Evolutionary conservation across 2,888 invertebrate genomes (phyloP), one percentile per base, ranked within the genome.

Genomic region (Ephialtes manifestator): DNA sequence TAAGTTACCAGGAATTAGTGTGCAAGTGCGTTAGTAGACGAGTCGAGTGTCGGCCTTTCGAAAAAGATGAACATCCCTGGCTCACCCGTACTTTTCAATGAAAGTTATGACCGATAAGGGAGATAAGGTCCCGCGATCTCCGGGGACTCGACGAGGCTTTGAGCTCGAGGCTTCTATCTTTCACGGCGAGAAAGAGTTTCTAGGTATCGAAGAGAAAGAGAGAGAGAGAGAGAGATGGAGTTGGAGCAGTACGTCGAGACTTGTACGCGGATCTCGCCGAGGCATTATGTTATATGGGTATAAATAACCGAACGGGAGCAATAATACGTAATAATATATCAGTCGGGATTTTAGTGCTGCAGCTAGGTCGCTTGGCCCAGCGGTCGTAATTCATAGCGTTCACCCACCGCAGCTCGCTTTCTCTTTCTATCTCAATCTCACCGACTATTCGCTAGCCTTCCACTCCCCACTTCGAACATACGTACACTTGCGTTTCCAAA

Each of bases 251-350:
- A 74, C 67, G 51, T 70, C 75, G 77, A 85, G 87, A 90, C 90
- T 92, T 91, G 88, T 90, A 78, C 88, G 90, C 78, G 91, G 92
- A 92, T 92, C 93, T 92, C 92, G 92, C 92, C 79, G 90, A 87
- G 91, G 93, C 93, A 93, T 93, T 93, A 93, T 92, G 93, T 93
- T 93, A 93, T 93, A 94, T 93, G 93, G 93, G 92, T 94, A 94
- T 94, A 94, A 94, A 94, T 94, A 94, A 94, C 94, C 93, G 93
- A 93, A 93, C 92, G 90, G 92, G 92, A 92, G 93, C 93, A 94
- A 94, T 94, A 93, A 94, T 94, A 94, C 94, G 94, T 94, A 94
- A 94, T 94, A 94, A 94, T 94, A 94, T 94, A 94, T 94, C 94
- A 94, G 94, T 91, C 93, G 93, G 94, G 94, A 94, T 94, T 94